Percentiles rank a stretch among this genome's conserved stretches.
Evolutionary conservation across 2,797 vertebrate genomes (phyloP).

Genomic region (Dicrostonyx torquatus): DNA sequence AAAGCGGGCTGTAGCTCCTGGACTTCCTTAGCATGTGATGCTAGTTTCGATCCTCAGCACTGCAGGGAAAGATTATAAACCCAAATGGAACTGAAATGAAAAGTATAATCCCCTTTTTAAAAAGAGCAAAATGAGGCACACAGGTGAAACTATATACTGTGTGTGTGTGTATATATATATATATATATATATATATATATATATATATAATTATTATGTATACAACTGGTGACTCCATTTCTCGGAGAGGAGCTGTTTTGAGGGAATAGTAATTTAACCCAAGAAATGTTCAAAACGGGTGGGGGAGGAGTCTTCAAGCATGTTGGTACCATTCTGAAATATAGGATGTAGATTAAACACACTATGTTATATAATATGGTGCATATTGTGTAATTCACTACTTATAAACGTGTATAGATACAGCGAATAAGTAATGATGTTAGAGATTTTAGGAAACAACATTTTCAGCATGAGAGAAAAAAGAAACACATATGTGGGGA

Average conservation of each 20-base stretch:
- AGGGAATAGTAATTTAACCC: neutral
- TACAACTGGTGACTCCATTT: neutral
- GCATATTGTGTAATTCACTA: neutral
- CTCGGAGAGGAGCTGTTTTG: neutral
- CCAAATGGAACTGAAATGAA: neutral
- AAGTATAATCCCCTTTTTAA: neutral
- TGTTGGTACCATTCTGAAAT: neutral
- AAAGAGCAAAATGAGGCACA: neutral
- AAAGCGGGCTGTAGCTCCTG: neutral
- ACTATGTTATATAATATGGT: too few relatives aligned
- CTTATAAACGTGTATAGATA: neutral
- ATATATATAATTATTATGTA: too few relatives aligned
- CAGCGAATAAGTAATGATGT: neutral
- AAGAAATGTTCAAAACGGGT: too few relatives aligned
- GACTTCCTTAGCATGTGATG: neutral
- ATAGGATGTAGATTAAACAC: neutral
- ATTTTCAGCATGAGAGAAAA: neutral
- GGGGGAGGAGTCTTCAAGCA: neutral
- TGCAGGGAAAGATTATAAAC: neutral
- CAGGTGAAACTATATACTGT: neutral
- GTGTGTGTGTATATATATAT: too few relatives aligned
- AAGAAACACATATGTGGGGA: neutral
- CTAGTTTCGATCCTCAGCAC: neutral
- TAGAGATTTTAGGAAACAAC: neutral
- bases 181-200: too few relatives aligned